Conservation (phyloP, 2,113 vertebrate species). For the Columba livia region DNA sequence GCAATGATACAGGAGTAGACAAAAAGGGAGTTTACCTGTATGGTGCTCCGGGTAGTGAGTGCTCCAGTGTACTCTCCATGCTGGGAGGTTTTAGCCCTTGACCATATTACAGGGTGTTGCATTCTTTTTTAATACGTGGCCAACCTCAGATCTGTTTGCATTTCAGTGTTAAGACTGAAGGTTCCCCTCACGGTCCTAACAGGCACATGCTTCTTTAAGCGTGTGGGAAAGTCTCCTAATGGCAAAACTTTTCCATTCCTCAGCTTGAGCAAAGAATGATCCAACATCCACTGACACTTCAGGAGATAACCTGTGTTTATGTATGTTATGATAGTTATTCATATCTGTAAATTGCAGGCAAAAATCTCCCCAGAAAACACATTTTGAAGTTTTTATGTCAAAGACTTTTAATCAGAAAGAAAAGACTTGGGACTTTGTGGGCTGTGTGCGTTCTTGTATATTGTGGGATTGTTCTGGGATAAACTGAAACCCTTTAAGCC, state of each 20-base stretch:
- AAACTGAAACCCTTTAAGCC: not conserved
- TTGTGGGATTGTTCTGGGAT: not conserved
- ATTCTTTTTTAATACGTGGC: not conserved
- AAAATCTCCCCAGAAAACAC: not conserved
- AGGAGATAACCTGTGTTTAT: not conserved
- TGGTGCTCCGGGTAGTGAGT: not conserved
- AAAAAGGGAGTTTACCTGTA: not conserved
- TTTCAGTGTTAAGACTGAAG: not conserved
- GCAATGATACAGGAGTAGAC: not conserved
- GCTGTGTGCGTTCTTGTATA: not conserved
- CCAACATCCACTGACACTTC: not conserved
- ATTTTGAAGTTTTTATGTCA: not conserved
- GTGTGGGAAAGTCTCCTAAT: not conserved
- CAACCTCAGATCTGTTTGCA: not conserved
- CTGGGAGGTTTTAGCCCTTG: not conserved
- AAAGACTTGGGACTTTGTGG: not conserved
- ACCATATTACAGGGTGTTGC: rapidly evolving
- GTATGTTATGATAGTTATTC: not conserved
- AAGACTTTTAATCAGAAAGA: not conserved
- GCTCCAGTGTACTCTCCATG: not conserved
- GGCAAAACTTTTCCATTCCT: not conserved
- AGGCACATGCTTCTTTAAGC: not conserved
- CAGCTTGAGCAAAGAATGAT: not conserved
- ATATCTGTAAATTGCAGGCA: not conserved
- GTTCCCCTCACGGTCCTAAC: rapidly evolving